Evolutionary conservation across 2,888 invertebrate genomes (phyloP).

Genomic region (Lepidonotus clava): DNA sequence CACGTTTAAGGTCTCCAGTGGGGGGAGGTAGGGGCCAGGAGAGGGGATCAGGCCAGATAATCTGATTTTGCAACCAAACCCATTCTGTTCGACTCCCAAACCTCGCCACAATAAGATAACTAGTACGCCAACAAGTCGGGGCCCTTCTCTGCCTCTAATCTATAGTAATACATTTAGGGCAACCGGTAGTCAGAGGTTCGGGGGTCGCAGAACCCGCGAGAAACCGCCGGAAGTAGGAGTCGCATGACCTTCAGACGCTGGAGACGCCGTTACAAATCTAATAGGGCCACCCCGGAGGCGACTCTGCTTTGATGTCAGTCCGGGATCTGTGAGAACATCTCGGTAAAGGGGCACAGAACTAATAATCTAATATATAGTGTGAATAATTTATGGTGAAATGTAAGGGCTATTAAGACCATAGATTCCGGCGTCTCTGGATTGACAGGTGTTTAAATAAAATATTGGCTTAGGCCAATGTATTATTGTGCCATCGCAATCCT

Average conservation of each 20-base stretch:
- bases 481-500: no score
- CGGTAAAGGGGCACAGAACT: background rate
- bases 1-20: background rate
- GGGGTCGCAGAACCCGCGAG: background rate
- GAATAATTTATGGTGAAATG: no score
- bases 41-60: background rate
- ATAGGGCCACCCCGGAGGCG: background rate
- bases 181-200: background rate
- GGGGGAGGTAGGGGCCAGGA: background rate
- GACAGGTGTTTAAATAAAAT: no score
- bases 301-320: background rate
- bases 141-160: constrained; percentile 12
- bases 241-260: background rate
- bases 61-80: background rate
- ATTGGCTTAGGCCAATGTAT: no score
- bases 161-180: constrained; percentile 13
- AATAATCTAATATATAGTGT: background rate
- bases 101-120: background rate
- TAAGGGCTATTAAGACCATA: no score
- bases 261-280: background rate
- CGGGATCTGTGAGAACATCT: background rate
- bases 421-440: no score
- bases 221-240: background rate
- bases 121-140: background rate
- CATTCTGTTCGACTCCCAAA: background rate